These are phyloP conservation scores for Pelodiscus sinensis DNA, from an alignment of 2,113 vertebrate genomes.

Conservation along the genomic window DNA sequence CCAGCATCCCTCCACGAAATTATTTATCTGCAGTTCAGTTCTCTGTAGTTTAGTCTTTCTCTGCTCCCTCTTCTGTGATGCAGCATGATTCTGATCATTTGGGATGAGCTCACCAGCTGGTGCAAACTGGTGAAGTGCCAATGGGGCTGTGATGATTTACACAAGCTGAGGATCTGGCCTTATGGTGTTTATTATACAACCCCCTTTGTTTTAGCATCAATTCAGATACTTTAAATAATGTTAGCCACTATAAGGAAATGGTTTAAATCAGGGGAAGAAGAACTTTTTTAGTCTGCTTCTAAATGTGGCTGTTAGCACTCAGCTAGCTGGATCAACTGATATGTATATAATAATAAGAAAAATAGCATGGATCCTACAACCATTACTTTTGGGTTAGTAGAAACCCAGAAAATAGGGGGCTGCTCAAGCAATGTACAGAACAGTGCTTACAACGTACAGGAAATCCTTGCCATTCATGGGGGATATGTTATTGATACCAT, in stretches of 20 bases:
- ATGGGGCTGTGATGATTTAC: background rate
- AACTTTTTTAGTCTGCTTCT: background rate
- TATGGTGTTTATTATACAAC: background rate
- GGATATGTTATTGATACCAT: no score
- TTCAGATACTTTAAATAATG: background rate
- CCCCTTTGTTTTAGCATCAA: background rate
- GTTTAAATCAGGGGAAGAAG: background rate
- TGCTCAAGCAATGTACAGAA: constrained; percentile 8
- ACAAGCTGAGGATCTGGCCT: background rate
- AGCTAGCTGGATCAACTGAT: background rate
- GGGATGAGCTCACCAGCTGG: background rate
- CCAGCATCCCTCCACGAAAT: background rate
- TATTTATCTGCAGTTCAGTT: background rate
- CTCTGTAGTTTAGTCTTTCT: background rate
- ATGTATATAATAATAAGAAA: background rate
- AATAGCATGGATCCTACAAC: background rate
- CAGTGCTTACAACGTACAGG: background rate
- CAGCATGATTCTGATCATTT: background rate
- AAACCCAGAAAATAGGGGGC: background rate
- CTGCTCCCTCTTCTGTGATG: background rate
- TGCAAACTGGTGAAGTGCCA: background rate
- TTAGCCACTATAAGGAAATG: background rate
- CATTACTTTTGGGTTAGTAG: background rate
- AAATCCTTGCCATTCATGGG: no score
- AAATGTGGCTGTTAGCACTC: background rate